Evolutionary conservation across 2,888 invertebrate genomes (phyloP), one percentile per base, ranked within the genome.

Genomic region (Eubasilissa splendida): DNA sequence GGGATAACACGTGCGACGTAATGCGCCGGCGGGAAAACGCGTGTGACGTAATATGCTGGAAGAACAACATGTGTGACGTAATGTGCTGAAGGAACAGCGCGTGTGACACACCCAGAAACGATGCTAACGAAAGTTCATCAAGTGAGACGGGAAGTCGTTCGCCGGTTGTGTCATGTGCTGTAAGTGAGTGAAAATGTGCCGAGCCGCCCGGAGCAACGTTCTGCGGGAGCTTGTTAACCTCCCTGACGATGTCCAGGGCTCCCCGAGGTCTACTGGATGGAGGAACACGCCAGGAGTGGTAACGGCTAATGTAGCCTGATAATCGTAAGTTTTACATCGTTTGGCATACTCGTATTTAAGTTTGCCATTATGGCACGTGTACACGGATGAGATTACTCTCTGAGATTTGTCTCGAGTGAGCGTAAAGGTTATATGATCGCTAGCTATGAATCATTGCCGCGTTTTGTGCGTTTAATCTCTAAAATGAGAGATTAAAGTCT

Each of bases 131-230:
- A 60, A 60, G 60, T 60, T 10, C 11, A 22, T 22, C 22, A 63
- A 63, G 63, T 63, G 11, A 63, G 63, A 63, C 63, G 63, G 33
- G 7, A 12, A 33, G 63, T 63, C 63, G 11, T 11, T 12, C 11
- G 63, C 50, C 66, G 66, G 52, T 52, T 66, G n/a, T 66, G 66
- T 50, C n/a, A 66, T 66, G 66, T 66, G 33, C 50, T 52, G 8
- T n/a, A 50, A 42, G 50, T 12, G 66, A n/a, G n/a, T 66, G 66
- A 66, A 14, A 50, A 42, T n/a, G 66, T n/a, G 33, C 42, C 66
- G n/a, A 33, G 66, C 0, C 42, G 33, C 66, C 66, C 31, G 63
- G 59, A 59, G 42, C 42, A 42, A 7, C 42, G 7, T 42, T 7
- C 42, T 42, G 42, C 42, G 42, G 42, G 42, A 42, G 42, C 42